These are phyloP conservation scores for Helarctos malayanus DNA, from an alignment of 2,797 vertebrate species.

Conservation along the genomic window DNA sequence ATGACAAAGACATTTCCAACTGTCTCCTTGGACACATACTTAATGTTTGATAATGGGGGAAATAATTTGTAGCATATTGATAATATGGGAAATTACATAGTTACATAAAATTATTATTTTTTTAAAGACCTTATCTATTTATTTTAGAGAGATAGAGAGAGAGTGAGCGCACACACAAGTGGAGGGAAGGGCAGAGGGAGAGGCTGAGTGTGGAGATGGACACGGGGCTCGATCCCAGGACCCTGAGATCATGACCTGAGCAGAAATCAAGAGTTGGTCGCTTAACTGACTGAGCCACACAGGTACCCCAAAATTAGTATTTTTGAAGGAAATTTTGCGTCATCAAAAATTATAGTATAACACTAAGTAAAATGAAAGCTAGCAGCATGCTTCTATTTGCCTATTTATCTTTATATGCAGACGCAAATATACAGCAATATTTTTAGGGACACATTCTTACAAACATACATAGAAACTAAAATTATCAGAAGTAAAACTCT, in stretches of 20 bases:
- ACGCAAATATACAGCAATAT: neutral
- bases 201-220: neutral
- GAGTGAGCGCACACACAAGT: neutral
- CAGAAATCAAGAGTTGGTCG: neutral
- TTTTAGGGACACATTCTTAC: neutral
- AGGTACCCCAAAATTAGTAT: neutral
- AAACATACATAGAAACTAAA: neutral
- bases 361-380: neutral
- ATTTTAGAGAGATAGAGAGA: neutral
- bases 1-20: neutral
- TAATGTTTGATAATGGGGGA: neutral
- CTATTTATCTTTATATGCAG: neutral
- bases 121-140: neutral
- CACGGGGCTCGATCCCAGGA: neutral
- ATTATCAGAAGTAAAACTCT: slow-evolving; percentile 2
- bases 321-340: slow-evolving; percentile 1
- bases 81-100: neutral
- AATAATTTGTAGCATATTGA: neutral
- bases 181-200: neutral
- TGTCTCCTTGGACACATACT: neutral
- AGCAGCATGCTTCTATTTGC: neutral
- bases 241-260: neutral
- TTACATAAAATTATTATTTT: neutral
- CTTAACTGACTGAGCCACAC: neutral
- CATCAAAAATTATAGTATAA: neutral